phyloP scores from a whole-genome alignment of 2,888 invertebrate genomes.

The Hemithea aestivaria region DNA sequence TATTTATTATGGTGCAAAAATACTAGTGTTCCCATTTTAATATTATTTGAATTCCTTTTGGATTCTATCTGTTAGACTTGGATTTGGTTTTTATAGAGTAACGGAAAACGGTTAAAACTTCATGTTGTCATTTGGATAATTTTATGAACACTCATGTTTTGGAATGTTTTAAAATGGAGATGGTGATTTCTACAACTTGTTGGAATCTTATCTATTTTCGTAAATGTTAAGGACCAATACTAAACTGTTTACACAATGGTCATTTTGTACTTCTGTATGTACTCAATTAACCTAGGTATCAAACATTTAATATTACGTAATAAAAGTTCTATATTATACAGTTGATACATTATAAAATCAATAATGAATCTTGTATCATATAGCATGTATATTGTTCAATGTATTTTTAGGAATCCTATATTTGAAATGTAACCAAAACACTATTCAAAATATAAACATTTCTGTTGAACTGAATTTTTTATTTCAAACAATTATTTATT shows the following conservation, averaged over 20 bases:
- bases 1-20: conserved; percentile 36
- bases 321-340: conserved; percentile 23
- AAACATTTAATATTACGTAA: conserved; percentile 21
- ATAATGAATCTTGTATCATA: conserved; percentile 70
- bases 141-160: conserved; percentile 5
- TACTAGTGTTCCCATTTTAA: conserved; percentile 13
- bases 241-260: conserved; percentile 50
- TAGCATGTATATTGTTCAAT: conserved; percentile 72
- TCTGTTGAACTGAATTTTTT: conserved; percentile 51
- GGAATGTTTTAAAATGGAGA: conserved; percentile 9
- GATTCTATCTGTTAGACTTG: conserved; percentile 14
- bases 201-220: conserved; percentile 16
- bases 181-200: conserved; percentile 13
- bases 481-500: conserved; percentile 23
- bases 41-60: conserved; percentile 16
- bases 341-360: conserved; percentile 37
- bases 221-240: conserved; percentile 62
- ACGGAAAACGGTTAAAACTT: neutral
- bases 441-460: conserved; percentile 72
- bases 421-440: conserved; percentile 76
- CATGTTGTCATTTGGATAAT: neutral
- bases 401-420: conserved; percentile 68
- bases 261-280: conserved; percentile 55
- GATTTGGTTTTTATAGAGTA: conserved; percentile 9
- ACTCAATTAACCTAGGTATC: conserved; percentile 23